Evolutionary conservation across 2,888 invertebrate species (phyloP).

Genomic region (Napeogenes sylphis): DNA sequence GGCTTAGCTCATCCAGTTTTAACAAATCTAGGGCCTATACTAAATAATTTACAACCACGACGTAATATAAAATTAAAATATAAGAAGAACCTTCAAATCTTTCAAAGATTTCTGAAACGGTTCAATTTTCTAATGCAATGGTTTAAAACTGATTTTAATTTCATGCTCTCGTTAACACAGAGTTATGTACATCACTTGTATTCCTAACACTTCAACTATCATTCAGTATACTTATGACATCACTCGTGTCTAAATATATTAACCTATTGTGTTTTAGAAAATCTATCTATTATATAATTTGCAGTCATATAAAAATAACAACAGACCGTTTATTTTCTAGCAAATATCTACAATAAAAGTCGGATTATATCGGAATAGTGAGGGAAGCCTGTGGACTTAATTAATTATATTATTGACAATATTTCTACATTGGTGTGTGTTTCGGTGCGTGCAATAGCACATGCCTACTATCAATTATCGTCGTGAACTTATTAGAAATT

Average conservation of each 20-base stretch:
- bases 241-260: constrained; percentile 44
- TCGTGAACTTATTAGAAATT: constrained; percentile 54
- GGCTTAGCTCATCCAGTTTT: constrained; percentile 60
- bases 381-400: constrained; percentile 68
- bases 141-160: constrained; percentile 23
- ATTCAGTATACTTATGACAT: constrained; percentile 38
- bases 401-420: constrained; percentile 52
- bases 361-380: constrained; percentile 60
- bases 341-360: constrained; percentile 70
- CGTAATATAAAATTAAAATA: constrained; percentile 29
- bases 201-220: constrained; percentile 37
- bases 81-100: constrained; percentile 24
- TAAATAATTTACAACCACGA: constrained; percentile 33
- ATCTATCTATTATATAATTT: constrained; percentile 68
- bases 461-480: constrained; percentile 61
- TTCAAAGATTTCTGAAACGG: constrained; percentile 30
- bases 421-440: constrained; percentile 69
- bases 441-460: constrained; percentile 77
- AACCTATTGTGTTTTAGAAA: constrained; percentile 71
- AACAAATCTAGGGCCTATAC: constrained; percentile 38
- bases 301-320: constrained; percentile 77
- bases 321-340: constrained; percentile 68
- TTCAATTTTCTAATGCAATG: constrained; percentile 30
- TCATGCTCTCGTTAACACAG: constrained; percentile 29
- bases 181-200: constrained; percentile 38